A percentile compares a stretch with the other conserved stretches of the same genome.
These are phyloP conservation scores for Odontomyia ornata DNA, from an alignment of 2,888 invertebrate species.

Conservation along the genomic window DNA sequence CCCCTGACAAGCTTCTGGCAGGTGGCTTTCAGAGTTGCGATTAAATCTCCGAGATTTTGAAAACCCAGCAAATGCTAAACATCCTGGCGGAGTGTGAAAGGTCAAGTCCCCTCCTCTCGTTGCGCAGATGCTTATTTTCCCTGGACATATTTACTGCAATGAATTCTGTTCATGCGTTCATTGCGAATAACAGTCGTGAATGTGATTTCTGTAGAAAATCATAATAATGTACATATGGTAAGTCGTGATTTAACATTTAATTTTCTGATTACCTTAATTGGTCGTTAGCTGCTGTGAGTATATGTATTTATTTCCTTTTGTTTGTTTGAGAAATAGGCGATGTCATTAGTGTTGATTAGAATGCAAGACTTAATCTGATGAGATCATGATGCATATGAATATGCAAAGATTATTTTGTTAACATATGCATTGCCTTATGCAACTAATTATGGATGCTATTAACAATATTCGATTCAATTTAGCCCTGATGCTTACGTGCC, in stretches of 20 bases:
- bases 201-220: not conserved
- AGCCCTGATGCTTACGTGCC: no score
- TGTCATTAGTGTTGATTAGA: no score
- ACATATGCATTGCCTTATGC: no score
- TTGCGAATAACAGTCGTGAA: not conserved
- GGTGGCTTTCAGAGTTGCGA: slow-evolving; percentile 6
- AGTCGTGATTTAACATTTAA: slow-evolving; percentile 28
- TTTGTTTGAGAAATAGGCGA: not conserved
- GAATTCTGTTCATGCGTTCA: not conserved
- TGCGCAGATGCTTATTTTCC: slow-evolving; percentile 12
- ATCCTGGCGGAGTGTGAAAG: not conserved
- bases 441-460: no score
- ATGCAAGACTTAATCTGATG: no score
- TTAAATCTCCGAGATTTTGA: not conserved
- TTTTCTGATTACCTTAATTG: slow-evolving; percentile 16
- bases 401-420: no score
- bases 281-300: not conserved
- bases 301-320: not conserved
- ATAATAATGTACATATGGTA: not conserved
- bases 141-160: not conserved
- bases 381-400: no score
- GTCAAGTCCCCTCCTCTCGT: not conserved
- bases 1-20: no score
- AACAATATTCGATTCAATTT: no score
- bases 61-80: not conserved